A percentile compares a stretch with the other conserved stretches of the same genome.
These are phyloP conservation scores for Amiota mariae DNA, from an alignment of 2,888 invertebrate genomes.

Conservation along the genomic window DNA sequence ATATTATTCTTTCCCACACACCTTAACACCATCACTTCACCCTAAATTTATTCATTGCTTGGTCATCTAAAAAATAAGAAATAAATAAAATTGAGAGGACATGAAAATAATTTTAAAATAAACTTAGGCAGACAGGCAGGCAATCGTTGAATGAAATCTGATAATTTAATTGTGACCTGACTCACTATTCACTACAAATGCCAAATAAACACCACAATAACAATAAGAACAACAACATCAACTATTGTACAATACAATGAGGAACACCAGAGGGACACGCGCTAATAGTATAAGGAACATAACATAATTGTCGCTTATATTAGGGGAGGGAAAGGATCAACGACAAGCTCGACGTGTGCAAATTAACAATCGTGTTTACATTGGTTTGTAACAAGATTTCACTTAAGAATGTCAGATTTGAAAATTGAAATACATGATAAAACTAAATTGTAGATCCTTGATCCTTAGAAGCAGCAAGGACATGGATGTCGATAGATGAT, in stretches of 20 bases:
- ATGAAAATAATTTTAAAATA: no score
- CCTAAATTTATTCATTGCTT: no score
- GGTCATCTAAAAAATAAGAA: no score
- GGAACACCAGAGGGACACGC: neutral
- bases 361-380: conserved; percentile 72
- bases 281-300: no score
- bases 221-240: neutral
- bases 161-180: conserved; percentile 72
- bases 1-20: conserved; percentile 32
- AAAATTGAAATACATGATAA: conserved; percentile 27
- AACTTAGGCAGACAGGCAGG: conserved; percentile 44
- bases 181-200: conserved; percentile 35
- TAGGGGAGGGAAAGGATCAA: conserved; percentile 11
- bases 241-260: neutral
- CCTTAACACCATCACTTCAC: neutral
- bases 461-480: neutral
- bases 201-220: conserved; percentile 16
- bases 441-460: no score
- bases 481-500: conserved; percentile 31
- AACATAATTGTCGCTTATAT: conserved; percentile 1
- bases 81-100: no score
- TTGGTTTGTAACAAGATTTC: conserved; percentile 73
- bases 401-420: conserved; percentile 71
- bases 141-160: conserved; percentile 63
- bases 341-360: conserved; percentile 32